These are phyloP conservation scores for Helobdella robusta DNA, from an alignment of 2,888 invertebrate genomes.

Conservation along the genomic window DNA sequence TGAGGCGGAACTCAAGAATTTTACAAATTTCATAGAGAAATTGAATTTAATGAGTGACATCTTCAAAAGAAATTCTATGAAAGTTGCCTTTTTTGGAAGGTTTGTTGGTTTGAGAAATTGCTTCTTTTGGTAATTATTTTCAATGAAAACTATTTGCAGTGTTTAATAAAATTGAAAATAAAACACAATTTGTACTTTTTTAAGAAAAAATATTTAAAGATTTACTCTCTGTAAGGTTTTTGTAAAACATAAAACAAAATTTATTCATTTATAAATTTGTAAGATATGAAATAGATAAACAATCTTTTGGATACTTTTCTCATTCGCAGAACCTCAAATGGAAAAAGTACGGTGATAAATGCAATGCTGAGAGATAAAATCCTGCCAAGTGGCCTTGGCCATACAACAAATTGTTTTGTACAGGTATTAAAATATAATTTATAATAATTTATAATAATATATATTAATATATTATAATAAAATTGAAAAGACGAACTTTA, in stretches of 20 bases:
- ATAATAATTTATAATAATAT: too few species aligned
- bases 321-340: slow-evolving; percentile 79
- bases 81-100: slow-evolving; percentile 73
- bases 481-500: too few species aligned
- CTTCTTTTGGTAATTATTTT: not conserved
- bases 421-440: too few species aligned
- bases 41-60: slow-evolving; percentile 91
- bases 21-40: slow-evolving; percentile 71
- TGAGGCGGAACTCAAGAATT: slow-evolving; percentile 55
- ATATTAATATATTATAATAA: too few species aligned
- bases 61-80: slow-evolving; percentile 93
- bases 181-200: too few species aligned
- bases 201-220: not conserved
- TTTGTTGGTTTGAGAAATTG: slow-evolving; percentile 40
- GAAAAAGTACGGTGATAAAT: slow-evolving; percentile 97
- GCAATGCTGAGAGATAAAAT: slow-evolving; percentile 97
- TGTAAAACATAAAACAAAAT: not conserved
- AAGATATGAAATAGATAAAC: too few species aligned
- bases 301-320: not conserved
- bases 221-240: not conserved
- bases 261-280: too few species aligned
- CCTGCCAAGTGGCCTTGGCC: slow-evolving; percentile 90
- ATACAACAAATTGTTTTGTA: slow-evolving; percentile 97
- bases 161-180: too few species aligned
- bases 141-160: not conserved